Evolutionary conservation across 2,888 invertebrate genomes (phyloP).

Genomic region (Noctua janthina): DNA sequence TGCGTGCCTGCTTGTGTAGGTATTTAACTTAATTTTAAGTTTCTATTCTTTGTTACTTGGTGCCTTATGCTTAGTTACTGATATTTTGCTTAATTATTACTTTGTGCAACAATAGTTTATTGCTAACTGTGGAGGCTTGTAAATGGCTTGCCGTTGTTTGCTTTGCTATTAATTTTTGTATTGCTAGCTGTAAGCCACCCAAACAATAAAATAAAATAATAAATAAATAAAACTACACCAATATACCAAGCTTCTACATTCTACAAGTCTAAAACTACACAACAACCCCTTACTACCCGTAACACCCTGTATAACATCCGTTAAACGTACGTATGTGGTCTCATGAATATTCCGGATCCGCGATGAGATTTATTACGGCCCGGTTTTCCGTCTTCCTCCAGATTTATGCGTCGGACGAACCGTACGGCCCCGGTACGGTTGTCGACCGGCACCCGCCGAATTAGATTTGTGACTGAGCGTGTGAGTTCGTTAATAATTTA

Average conservation of each 20-base stretch:
- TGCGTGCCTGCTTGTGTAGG: too few species aligned
- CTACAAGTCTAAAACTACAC: constrained; percentile 20
- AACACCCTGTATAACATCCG: constrained; percentile 56
- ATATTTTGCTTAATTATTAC: too few species aligned
- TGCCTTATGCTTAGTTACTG: too few species aligned
- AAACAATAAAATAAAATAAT: too few species aligned
- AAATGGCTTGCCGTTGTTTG: too few species aligned
- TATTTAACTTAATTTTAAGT: too few species aligned
- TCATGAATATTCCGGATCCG: constrained; percentile 77
- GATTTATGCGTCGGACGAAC: constrained; percentile 71
- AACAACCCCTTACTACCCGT: not conserved
- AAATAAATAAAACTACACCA: not conserved
- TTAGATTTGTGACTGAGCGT: constrained; percentile 71
- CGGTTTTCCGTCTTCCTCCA: constrained; percentile 73
- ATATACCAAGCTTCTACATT: not conserved
- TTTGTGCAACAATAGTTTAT: too few species aligned
- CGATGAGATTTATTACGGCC: constrained; percentile 74
- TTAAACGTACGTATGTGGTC: constrained; percentile 62
- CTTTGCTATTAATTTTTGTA: too few species aligned
- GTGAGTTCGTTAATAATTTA: constrained; percentile 55
- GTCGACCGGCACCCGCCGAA: constrained; percentile 64
- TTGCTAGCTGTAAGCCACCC: too few species aligned
- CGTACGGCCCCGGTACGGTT: constrained; percentile 57
- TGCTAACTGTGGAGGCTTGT: too few species aligned
- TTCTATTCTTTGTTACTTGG: too few species aligned